Conservation (phyloP, 2,797 vertebrate species). For the Miichthys miiuy region DNA sequence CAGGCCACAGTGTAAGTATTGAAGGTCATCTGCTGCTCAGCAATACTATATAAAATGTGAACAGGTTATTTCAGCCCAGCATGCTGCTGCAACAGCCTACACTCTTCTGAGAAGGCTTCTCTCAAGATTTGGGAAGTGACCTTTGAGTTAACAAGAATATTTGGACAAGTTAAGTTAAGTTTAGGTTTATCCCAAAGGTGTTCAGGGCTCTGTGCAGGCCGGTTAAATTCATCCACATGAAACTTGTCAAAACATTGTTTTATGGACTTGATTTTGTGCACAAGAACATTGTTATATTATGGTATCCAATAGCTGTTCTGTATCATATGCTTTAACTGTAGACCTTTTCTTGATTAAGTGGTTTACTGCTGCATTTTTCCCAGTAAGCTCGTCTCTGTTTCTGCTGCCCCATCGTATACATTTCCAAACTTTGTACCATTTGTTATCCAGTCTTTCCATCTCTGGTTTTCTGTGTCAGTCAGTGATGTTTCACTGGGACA, state of each 20-base stretch:
- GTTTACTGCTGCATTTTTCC: background rate
- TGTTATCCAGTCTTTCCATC: background rate
- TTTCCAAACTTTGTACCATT: background rate
- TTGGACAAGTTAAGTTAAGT: no score
- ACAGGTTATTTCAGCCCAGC: no score
- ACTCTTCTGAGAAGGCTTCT: background rate
- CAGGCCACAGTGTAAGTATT: no score
- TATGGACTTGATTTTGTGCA: background rate
- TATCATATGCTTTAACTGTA: background rate
- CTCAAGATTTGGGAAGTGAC: background rate
- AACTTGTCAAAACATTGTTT: background rate
- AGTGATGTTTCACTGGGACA: background rate
- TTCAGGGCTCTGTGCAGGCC: background rate
- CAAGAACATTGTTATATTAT: no score
- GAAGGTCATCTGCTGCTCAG: no score
- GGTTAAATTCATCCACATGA: background rate
- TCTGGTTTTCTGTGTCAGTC: background rate
- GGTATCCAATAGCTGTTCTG: background rate
- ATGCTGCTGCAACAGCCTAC: no score
- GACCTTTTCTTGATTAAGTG: background rate
- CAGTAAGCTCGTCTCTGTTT: background rate
- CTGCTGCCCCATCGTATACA: background rate
- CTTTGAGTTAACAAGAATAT: background rate
- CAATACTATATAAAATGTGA: no score
- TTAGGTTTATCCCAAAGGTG: background rate